phyloP scores from a whole-genome alignment of 2,888 invertebrate species.

The Sussaba pulchella region DNA sequence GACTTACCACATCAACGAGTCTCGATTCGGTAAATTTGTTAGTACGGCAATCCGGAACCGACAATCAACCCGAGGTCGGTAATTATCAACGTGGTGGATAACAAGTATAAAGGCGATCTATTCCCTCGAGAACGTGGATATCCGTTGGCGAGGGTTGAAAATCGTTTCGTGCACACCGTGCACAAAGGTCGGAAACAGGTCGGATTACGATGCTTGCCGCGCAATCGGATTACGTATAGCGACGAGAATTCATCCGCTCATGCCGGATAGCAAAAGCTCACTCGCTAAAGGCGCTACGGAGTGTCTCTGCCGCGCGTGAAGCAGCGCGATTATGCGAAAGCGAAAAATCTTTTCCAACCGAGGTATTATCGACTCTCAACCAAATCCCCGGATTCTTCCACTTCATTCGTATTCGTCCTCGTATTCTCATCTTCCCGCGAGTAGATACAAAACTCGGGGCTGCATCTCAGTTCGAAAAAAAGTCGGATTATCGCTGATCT shows the following conservation, averaged over 20 bases:
- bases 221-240: constrained; percentile 42
- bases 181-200: background rate
- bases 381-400: background rate
- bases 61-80: constrained; percentile 58
- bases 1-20: constrained; percentile 8
- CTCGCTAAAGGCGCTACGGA: too few relatives aligned
- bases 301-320: background rate
- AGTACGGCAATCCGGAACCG: constrained; percentile 57
- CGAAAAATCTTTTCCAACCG: too few relatives aligned
- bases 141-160: constrained; percentile 37
- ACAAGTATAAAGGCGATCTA: constrained; percentile 37
- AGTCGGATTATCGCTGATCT: constrained; percentile 43
- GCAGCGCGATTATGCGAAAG: constrained; percentile 8
- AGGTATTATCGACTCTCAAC: background rate
- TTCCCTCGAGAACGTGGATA: background rate
- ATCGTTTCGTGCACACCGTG: constrained; percentile 47
- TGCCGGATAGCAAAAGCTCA: background rate
- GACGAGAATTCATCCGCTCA: background rate
- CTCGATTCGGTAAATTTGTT: constrained; percentile 60
- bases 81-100: constrained; percentile 65
- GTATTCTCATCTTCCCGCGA: background rate
- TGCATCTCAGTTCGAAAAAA: constrained; percentile 48
- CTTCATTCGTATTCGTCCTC: background rate
- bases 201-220: too few relatives aligned
- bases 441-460: constrained; percentile 32